These are phyloP conservation scores for Campoplex nolae DNA, from an alignment of 2,888 invertebrate species.

Conservation along the genomic window DNA sequence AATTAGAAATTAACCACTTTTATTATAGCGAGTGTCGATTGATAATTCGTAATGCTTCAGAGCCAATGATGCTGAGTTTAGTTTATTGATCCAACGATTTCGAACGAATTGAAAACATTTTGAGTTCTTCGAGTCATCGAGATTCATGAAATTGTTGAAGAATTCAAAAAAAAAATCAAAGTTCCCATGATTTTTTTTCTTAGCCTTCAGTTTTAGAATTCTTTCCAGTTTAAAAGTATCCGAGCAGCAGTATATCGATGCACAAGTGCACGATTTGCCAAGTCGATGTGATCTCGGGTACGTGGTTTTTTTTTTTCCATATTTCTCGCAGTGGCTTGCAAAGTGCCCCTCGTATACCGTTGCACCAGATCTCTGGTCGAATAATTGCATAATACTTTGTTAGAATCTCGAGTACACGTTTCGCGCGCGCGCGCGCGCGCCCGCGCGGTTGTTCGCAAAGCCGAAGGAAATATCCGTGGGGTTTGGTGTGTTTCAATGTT, in stretches of 20 bases:
- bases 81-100: neutral
- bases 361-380: conserved; percentile 57
- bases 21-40: neutral
- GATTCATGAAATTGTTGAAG: neutral
- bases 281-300: conserved; percentile 14
- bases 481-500: conserved; percentile 31
- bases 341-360: conserved; percentile 32
- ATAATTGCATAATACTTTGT: conserved; percentile 72
- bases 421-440: conserved; percentile 27
- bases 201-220: neutral
- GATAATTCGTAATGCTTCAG: neutral
- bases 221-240: neutral
- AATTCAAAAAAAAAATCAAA: neutral
- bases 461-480: conserved; percentile 39
- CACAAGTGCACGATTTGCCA: conserved; percentile 48
- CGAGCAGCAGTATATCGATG: conserved; percentile 11
- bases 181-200: neutral
- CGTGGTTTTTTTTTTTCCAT: neutral
- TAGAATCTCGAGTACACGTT: conserved; percentile 56
- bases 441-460: neutral
- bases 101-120: neutral
- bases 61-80: neutral
- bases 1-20: neutral
- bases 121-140: neutral
- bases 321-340: neutral